Conservation (phyloP, 2,888 invertebrate species). For the Erynnis tages region DNA sequence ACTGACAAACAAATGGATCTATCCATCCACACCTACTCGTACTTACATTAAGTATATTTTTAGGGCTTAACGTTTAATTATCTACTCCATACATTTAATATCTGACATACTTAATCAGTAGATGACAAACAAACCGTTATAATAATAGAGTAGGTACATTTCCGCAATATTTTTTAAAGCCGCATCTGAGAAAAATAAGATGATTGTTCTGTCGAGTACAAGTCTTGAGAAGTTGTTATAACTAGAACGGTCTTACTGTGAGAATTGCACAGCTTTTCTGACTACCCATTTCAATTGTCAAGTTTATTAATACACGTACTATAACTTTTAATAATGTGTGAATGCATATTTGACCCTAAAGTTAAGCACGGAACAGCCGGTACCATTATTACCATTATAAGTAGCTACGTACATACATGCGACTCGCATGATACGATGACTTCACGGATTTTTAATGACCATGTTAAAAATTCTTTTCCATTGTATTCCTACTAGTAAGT, state of each 20-base stretch:
- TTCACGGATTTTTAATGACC: too few species aligned
- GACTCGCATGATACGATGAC: too few species aligned
- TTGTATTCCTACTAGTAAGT: too few species aligned
- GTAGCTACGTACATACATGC: too few species aligned
- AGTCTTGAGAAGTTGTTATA: conserved; percentile 15
- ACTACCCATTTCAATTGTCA: conserved; percentile 34
- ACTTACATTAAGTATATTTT: too few species aligned
- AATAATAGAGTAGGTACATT: conserved; percentile 48
- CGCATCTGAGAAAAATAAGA: conserved; percentile 58
- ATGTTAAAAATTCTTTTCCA: too few species aligned
- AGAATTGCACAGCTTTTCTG: conserved; percentile 49
- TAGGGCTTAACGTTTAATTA: too few species aligned
- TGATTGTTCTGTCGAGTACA: conserved; percentile 62
- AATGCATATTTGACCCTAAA: not conserved
- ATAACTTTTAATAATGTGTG: not conserved
- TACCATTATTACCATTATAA: too few species aligned
- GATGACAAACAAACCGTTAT: conserved; percentile 34
- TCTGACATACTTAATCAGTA: not conserved
- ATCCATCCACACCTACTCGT: too few species aligned
- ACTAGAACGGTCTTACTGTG: conserved; percentile 43
- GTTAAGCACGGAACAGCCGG: too few species aligned
- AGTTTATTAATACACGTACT: not conserved
- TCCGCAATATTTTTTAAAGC: conserved; percentile 50
- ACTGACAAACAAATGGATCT: too few species aligned
- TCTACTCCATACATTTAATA: not conserved